Conservation (phyloP, 2,888 invertebrate genomes). For the Leucoma salicis region DNA sequence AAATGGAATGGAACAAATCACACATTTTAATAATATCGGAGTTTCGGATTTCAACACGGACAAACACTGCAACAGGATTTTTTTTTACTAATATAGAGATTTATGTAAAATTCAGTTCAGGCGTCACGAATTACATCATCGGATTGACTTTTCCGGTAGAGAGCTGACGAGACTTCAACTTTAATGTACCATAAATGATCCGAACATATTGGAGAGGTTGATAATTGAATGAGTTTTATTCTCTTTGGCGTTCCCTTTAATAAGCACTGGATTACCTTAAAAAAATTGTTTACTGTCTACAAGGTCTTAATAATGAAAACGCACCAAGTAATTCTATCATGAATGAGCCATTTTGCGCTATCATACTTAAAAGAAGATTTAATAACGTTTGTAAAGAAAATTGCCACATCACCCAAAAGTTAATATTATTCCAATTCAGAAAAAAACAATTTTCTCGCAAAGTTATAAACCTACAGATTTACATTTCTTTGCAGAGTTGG, state of each 20-base stretch:
- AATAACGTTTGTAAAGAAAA: constrained; percentile 55
- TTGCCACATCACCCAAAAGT: constrained; percentile 59
- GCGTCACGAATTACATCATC: constrained; percentile 70
- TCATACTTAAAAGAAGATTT: constrained; percentile 45
- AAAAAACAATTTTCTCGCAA: constrained; percentile 70
- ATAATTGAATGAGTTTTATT: constrained; percentile 78
- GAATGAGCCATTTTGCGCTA: constrained; percentile 38
- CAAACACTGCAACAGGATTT: too few species aligned
- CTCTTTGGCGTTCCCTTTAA: constrained; percentile 63
- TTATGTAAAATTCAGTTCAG: constrained; percentile 60
- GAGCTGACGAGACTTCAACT: constrained; percentile 73
- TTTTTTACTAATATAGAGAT: too few species aligned
- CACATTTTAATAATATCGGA: too few species aligned
- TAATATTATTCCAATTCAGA: constrained; percentile 68
- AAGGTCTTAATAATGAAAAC: constrained; percentile 64
- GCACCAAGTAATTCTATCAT: constrained; percentile 37
- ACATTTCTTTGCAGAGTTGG: constrained; percentile 70
- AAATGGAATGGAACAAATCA: too few species aligned
- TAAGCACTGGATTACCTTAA: constrained; percentile 55
- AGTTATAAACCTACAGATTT: constrained; percentile 77
- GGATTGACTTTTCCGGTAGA: constrained; percentile 76
- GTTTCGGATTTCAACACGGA: too few species aligned
- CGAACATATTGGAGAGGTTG: constrained; percentile 74
- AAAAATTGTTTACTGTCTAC: constrained; percentile 53
- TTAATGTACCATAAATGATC: constrained; percentile 78